Evolutionary conservation across 2,797 vertebrate genomes (phyloP).

Genomic region (Hemibagrus guttatus): DNA sequence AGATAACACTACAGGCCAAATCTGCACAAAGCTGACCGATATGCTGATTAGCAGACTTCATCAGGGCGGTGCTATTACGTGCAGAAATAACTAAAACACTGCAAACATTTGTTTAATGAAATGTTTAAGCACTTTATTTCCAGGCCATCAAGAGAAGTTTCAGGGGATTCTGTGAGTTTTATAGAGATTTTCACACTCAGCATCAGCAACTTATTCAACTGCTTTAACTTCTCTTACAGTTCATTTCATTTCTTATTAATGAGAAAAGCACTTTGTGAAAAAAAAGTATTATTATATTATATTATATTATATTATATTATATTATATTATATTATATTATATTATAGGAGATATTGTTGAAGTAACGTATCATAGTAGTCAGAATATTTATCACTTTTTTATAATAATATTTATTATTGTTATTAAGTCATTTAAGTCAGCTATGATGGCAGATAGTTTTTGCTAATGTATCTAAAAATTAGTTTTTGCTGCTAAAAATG

Average conservation of each 20-base stretch:
- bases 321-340: neutral
- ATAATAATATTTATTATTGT: neutral
- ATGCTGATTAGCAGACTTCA: slow-evolving; percentile 4
- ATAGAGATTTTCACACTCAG: slow-evolving; percentile 1
- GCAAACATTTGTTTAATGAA: slow-evolving; percentile 39
- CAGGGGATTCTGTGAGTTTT: slow-evolving; percentile 26
- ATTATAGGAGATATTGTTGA: neutral
- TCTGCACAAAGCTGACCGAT: neutral
- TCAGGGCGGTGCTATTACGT: slow-evolving; percentile 3
- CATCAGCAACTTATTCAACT: neutral
- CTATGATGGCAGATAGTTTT: neutral
- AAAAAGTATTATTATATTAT: neutral
- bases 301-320: neutral
- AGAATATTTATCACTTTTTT: neutral
- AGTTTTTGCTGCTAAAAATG: neutral
- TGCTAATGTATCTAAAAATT: neutral
- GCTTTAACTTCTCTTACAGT: neutral
- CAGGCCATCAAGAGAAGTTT: slow-evolving; percentile 5
- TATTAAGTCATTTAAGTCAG: neutral
- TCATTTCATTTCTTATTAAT: neutral
- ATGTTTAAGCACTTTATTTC: slow-evolving; percentile 37
- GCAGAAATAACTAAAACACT: slow-evolving; percentile 25
- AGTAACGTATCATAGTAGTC: neutral
- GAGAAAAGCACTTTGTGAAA: neutral
- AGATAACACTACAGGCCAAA: slow-evolving; percentile 33